These are phyloP conservation scores for Trachelipus rathkii DNA, from an alignment of 1,140 invertebrate species.

Conservation along the genomic window DNA sequence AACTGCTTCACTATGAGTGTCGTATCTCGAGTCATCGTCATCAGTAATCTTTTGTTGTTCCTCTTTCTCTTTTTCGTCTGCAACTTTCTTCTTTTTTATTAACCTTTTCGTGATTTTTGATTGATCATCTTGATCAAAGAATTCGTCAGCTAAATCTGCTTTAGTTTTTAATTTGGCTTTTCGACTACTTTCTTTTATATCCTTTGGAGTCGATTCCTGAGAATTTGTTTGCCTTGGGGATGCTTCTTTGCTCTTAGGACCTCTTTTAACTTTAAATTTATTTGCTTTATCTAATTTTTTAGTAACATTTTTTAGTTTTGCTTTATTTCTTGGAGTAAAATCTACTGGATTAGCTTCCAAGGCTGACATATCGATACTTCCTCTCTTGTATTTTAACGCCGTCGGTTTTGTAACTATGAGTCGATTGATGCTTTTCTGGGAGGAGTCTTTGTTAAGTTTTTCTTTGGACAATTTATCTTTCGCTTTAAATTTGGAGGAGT, in stretches of 20 bases:
- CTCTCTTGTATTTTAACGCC: conserved; percentile 55
- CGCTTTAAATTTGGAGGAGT: conserved; percentile 32
- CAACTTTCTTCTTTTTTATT: conserved; percentile 14
- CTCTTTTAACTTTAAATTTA: not conserved
- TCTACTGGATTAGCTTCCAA: not conserved
- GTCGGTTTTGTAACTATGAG: conserved; percentile 56
- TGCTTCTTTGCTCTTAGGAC: not conserved
- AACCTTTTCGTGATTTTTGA: not conserved
- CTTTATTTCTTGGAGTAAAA: not conserved
- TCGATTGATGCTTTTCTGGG: conserved; percentile 36
- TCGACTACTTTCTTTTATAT: not conserved
- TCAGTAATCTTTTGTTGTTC: not conserved
- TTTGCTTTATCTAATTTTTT: not conserved
- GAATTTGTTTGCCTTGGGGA: not conserved
- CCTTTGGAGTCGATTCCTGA: conserved; percentile 19
- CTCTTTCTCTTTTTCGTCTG: conserved; percentile 34
- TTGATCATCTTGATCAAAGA: not conserved
- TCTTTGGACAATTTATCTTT: conserved; percentile 19
- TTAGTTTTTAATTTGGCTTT: not conserved
- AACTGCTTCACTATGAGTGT: no score
- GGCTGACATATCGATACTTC: conserved; percentile 36
- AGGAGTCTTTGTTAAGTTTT: not conserved
- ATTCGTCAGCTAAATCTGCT: not conserved
- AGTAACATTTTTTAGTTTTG: not conserved
- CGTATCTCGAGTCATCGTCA: no score